Base-by-base conservation (phyloP, 2,888 invertebrate species). In the Loripinus fragilis region DNA sequence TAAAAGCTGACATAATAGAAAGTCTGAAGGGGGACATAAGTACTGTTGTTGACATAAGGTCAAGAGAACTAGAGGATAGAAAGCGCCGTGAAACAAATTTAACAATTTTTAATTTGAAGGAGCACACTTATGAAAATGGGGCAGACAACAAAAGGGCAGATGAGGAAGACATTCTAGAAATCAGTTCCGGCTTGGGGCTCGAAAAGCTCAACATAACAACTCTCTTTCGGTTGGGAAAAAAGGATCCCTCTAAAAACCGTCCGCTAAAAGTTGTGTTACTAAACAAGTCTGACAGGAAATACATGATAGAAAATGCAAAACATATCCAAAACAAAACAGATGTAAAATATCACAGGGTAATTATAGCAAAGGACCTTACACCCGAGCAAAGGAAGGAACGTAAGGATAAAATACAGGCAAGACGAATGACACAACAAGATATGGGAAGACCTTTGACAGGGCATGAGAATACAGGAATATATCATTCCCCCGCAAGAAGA, bases 301-400 rank as follows among this genome's bases (percentile, higher is more conserved):
- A 25, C 28, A 25, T 64, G n/a, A 12, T 64, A 8, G 64, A 64
- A 7, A 64, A 64, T 64, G 64, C 64, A 15, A 64, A 33, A 33
- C 30, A 64, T n/a, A 50, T 50, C n/a, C 12, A 50, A 50, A n/a
- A 50, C 12, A 50, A 50, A 50, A 12, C 12, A 8, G 12, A 12
- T 50, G 50, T 7, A 7, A 50, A 50, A n/a, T 50, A n/a, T 20
- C 15, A 50, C n/a, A 50, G n/a, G 12, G 23, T 50, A 7, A 20
- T 50, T 50, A 50, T 50, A 50, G 50, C 50, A 20, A n/a, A n/a
- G n/a, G n/a, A n/a, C n/a, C n/a, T n/a, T n/a, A n/a, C n/a, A n/a
- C n/a, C n/a, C n/a, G n/a, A 50, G n/a, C 50, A 50, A 50, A 8
- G 50, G 50, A 50, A n/a, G n/a, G 50, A 50, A 8, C 50, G 50